Conservation (phyloP, 2,888 invertebrate species). For the Lathronympha strigana region DNA sequence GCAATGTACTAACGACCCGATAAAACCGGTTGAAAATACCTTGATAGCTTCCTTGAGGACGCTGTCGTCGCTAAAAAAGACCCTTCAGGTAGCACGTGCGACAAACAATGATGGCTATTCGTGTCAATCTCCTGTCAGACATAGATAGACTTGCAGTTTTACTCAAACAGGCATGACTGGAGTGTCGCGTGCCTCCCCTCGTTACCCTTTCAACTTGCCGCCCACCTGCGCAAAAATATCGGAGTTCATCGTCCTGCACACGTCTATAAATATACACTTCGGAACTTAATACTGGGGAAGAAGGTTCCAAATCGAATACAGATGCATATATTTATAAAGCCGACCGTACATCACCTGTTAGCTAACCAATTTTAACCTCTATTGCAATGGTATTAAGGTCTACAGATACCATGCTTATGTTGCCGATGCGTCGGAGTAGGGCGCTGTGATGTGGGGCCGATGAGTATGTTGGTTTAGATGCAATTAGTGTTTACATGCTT, state of each 20-base stretch:
- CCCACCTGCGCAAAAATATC: constrained; percentile 21
- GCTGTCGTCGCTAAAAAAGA: no score
- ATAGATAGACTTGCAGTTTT: neutral
- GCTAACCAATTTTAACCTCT: no score
- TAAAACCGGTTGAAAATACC: no score
- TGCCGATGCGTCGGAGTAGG: neutral
- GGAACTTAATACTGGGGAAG: no score
- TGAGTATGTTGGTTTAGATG: constrained; percentile 3
- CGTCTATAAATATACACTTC: no score
- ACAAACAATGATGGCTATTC: neutral
- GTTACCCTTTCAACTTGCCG: constrained; percentile 31
- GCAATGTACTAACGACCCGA: no score
- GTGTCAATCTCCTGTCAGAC: neutral
- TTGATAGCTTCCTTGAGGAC: no score
- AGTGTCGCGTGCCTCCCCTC: constrained; percentile 31
- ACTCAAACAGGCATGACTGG: constrained; percentile 17
- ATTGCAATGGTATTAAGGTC: no score
- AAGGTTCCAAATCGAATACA: no score
- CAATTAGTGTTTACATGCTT: neutral
- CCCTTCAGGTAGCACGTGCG: neutral
- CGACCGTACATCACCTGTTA: no score
- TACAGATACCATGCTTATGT: constrained; percentile 13
- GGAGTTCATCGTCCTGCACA: constrained; percentile 9
- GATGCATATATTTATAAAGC: no score
- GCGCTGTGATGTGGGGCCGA: constrained; percentile 10